phyloP scores from a whole-genome alignment of 2,888 invertebrate genomes.

The Amiota mariae region DNA sequence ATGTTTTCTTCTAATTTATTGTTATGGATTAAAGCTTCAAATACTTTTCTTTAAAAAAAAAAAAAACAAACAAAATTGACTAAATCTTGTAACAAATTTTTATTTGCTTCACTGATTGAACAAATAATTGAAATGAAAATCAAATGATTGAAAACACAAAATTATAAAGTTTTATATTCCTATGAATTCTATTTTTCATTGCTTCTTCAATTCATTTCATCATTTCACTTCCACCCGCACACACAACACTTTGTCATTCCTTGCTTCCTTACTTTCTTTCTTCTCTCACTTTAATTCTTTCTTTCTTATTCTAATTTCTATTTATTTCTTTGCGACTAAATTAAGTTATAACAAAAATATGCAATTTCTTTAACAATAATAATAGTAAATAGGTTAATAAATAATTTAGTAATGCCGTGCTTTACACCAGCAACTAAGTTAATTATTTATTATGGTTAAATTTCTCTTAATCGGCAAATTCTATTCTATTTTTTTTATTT shows the following conservation, averaged over 20 bases:
- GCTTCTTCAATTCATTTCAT: constrained; percentile 1
- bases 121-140: neutral
- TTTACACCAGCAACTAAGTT: neutral
- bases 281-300: neutral
- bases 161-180: neutral
- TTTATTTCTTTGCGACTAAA: no score
- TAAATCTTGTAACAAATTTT: neutral
- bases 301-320: neutral
- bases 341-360: no score
- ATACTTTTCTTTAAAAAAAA: no score
- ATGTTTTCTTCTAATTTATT: neutral
- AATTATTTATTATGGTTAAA: constrained; percentile 37
- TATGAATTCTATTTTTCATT: neutral
- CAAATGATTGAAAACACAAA: neutral
- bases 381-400: neutral
- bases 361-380: constrained; percentile 8
- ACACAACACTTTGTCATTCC: neutral
- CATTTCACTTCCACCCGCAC: neutral
- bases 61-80: neutral
- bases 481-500: constrained; percentile 55
- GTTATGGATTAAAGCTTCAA: constrained; percentile 6
- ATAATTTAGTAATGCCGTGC: constrained; percentile 8
- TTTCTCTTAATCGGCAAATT: constrained; percentile 50
- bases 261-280: neutral
- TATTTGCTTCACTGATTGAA: neutral